Base-by-base conservation (phyloP, 2,113 vertebrate genomes). In the Oxyura jamaicensis region DNA sequence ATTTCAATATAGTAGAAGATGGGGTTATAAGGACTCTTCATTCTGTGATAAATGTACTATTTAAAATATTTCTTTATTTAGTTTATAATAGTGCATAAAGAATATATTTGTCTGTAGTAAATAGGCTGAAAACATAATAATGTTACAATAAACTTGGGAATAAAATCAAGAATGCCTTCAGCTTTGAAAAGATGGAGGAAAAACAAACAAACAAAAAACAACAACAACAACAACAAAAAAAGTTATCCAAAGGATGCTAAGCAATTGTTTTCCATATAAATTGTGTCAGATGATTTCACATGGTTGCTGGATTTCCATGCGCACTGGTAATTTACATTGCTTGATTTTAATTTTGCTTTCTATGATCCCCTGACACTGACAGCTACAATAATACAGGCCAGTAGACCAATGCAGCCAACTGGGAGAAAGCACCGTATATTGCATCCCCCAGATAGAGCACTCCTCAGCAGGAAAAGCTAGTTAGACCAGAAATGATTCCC, bases 141-240 rank as follows among this genome's bases (percentile, higher is more conserved):
- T 83, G 48, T 66, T 59, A 62, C 53, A 93, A 92, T 73, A 83
- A 92, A 87, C 39, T 9, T 50, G 25, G 50, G 56, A 85, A 83
- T 96, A 91, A 96, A 97, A 78, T 36, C 56, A 90, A 76, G 86
- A 83, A 80, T 69, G 91, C 62, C 73, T 94, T 85, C 77, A 80
- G 80, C 13, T 6, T 67, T 11, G 4, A 66, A 81, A 93, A 87
- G 44, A 22, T 12, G 28, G 48, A 88, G 41, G 22, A 25, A 29
- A 31, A 18, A 6, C n/a, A n/a, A n/a, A n/a, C n/a, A n/a, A n/a
- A n/a, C n/a, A n/a, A n/a, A n/a, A n/a, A n/a, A n/a, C n/a, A n/a
- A n/a, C n/a, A n/a, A n/a, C n/a, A n/a, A n/a, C n/a, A n/a, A 31
- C 20, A 71, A 48, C 88, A 83, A 50, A 67, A 67, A 91, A 80